Base-by-base conservation (phyloP, 92 coral and sea anemone species). In the Zoanthus sansibaricus region DNA sequence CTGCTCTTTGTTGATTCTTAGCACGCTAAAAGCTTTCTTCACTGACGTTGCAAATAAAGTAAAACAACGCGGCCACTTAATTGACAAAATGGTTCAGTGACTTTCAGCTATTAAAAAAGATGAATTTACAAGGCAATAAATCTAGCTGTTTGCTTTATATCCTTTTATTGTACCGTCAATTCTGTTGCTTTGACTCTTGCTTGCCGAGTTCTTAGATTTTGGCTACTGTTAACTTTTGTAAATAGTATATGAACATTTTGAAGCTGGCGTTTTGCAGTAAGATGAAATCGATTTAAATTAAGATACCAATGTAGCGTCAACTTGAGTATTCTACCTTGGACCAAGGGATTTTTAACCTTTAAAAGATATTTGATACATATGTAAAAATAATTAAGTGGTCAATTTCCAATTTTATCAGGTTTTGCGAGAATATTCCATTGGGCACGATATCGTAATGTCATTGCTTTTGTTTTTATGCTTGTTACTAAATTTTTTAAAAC, bases 21-120 rank as follows among this genome's bases (percentile, higher is more conserved):
- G 8, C 59, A 25, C 85, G 49, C 75, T 64, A 80, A 80, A 80
- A 80, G 85, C 85, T 64, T 80, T 48, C 85, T 46, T 31, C 61
- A 37, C 61, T 66, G 85, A 42, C 59, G 58, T n/a, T 46, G 74
- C 48, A 80, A 80, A 80, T 45, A 80, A 45, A 80, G 42, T n/a
- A 16, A 9, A n/a, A 33, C 73, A 21, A 31, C 25, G 47, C 54
- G 73, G 75, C 75, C 59, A 44, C 73, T 45, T 45, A n/a, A 3
- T 71, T 45, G 85, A 66, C 49, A 45, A 80, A 80, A 18, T 25
- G 61, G 85, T 64, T 66, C 72, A 80, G 31, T 79, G 71, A 48
- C 55, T 59, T 45, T 42, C 72, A 79, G 54, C 1, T 13, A 37
- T 37, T 37, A 15, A 42, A 51, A n/a, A 80, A 80, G 75, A 80